Evolutionary conservation across 2,113 vertebrate species (phyloP).

Genomic region (Paratilapia polleni): DNA sequence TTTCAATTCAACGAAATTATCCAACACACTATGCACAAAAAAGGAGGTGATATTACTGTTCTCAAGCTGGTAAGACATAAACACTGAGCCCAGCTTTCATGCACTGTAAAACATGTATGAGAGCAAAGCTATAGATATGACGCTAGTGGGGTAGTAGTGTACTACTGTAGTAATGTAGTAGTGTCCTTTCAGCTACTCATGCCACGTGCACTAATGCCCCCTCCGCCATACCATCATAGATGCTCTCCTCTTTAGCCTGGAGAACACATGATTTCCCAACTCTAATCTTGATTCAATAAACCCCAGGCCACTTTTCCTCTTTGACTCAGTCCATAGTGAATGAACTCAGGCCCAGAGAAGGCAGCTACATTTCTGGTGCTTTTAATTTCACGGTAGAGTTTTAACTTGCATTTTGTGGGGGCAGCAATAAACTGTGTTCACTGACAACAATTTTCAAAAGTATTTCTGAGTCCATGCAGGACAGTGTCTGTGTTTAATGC

Average conservation of each 20-base stretch:
- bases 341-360: not conserved
- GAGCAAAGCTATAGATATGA: not conserved
- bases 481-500: not conserved
- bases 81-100: not conserved
- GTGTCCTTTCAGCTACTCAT: not conserved
- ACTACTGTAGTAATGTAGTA: not conserved
- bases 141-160: not conserved
- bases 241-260: not conserved
- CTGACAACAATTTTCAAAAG: not conserved
- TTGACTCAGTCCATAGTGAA: not conserved
- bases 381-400: not conserved
- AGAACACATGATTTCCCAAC: not conserved
- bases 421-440: not conserved
- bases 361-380: no score
- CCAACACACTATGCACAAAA: not conserved
- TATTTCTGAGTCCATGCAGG: not conserved
- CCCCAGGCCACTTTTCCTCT: not conserved
- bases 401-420: not conserved
- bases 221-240: not conserved
- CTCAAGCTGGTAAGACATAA: no score
- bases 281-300: not conserved
- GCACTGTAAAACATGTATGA: not conserved
- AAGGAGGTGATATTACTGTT: no score
- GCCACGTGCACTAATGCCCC: not conserved
- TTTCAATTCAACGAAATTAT: not conserved